These are phyloP conservation scores for Aculops lycopersici DNA, from an alignment of 1,140 invertebrate genomes.

Conservation along the genomic window DNA sequence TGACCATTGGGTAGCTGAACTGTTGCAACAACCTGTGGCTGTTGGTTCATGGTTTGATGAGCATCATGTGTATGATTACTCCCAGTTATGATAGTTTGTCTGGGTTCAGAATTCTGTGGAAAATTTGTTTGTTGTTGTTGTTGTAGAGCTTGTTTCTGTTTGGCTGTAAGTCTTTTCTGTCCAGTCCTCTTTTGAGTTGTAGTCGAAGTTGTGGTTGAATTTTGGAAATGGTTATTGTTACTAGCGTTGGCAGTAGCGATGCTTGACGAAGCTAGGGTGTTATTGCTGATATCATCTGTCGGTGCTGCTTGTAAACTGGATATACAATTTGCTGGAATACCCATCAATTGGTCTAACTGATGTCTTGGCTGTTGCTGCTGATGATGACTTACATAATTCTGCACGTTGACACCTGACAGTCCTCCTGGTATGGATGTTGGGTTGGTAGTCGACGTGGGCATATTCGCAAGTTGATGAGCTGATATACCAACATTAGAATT, in stretches of 20 bases:
- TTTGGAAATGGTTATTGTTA: not conserved
- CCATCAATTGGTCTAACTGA: too few relatives aligned
- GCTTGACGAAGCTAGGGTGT: not conserved
- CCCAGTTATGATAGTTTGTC: too few relatives aligned
- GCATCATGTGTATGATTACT: slow-evolving; percentile 2
- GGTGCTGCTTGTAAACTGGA: not conserved
- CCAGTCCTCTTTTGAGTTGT: not conserved
- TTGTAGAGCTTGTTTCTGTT: slow-evolving; percentile 1
- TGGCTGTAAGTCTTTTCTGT: not conserved
- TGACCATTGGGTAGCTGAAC: slow-evolving; percentile 14
- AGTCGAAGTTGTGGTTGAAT: not conserved
- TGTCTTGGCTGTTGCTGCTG: not conserved
- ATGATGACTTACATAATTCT: too few relatives aligned
- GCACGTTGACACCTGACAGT: not conserved
- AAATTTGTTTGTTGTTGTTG: slow-evolving; percentile 8
- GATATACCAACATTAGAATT: slow-evolving; percentile 10
- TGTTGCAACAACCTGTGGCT: slow-evolving; percentile 12
- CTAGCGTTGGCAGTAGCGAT: not conserved
- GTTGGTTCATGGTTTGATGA: slow-evolving; percentile 1
- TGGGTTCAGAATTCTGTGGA: too few relatives aligned
- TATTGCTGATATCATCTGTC: not conserved
- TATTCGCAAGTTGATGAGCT: slow-evolving; percentile 16
- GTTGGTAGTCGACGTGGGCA: too few relatives aligned
- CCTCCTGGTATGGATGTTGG: too few relatives aligned
- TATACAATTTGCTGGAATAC: not conserved